Evolutionary conservation across 1,140 invertebrate species (phyloP), one percentile per base, ranked within the genome.

Genomic region (Stegodyphus mimosarum): DNA sequence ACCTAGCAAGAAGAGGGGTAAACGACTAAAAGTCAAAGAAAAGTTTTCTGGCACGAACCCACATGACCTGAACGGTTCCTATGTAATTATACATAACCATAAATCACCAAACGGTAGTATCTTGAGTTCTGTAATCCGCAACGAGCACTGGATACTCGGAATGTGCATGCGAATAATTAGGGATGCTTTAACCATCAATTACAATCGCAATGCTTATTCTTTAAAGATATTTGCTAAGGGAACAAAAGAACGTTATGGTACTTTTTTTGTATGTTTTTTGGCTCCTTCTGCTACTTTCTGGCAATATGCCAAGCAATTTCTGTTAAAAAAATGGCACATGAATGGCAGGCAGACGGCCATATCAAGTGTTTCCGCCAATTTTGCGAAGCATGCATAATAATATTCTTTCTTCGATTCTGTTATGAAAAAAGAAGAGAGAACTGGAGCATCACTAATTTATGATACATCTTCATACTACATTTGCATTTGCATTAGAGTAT

Each of bases 161-260:
- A 83, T 74, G 71, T 51, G 48, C 80, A 74, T 74, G 52, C 60
- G 80, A 74, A 83, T 83, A 83, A 83, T 83, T 83, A 83, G 80
- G 71, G 72, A 74, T 52, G 71, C 71, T 50, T 74, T 67, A 74
- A 74, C 80, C 80, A 74, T 73, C 80, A 83, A 83, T 83, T 83
- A 74, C 80, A 13, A 60, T 52, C 66, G 55, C 50, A 63, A 74
- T 83, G 80, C 55, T 60, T 52, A 83, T 74, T 83, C 80, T 33
- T 81, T 48, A 13, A 11, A 49, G 55, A 49, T 83, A 83, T 83
- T 83, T 83, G 80, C 53, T 60, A 64, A 67, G 71, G 60, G 60
- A 74, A 15, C 9, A 66, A 64, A n/a, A 60, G 10, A 13, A 33
- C 7, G 48, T 69, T 49, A 18, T 15, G 51, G 55, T 3, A 18